Evolutionary conservation across 2,888 invertebrate species (phyloP).

Genomic region (Lypha dubia): DNA sequence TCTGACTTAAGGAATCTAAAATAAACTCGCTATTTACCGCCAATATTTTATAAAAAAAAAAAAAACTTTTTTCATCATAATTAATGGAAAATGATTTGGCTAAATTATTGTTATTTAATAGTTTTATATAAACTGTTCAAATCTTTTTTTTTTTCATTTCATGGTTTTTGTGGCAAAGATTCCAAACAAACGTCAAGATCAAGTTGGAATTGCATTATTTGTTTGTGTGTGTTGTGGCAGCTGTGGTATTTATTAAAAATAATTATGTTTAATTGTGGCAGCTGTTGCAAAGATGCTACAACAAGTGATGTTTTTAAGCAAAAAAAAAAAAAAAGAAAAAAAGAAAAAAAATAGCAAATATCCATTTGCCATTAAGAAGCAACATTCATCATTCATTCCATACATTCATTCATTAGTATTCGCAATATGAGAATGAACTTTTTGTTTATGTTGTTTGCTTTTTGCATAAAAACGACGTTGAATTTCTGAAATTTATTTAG

Average conservation of each 20-base stretch:
- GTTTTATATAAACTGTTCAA: not conserved
- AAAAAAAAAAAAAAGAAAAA: not conserved
- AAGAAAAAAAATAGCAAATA: not conserved
- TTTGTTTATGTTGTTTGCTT: not conserved
- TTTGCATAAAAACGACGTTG: constrained; percentile 37
- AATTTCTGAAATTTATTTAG: constrained; percentile 59
- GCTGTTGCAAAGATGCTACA: constrained; percentile 42
- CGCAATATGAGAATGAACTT: constrained; percentile 15
- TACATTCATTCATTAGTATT: constrained; percentile 41
- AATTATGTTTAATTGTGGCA: constrained; percentile 61
- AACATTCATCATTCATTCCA: constrained; percentile 34
- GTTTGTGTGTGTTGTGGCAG: not conserved
- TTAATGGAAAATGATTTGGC: not conserved
- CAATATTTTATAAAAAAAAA: too few relatives aligned
- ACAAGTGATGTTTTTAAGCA: not conserved
- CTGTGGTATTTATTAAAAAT: constrained; percentile 40
- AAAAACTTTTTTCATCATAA: not conserved
- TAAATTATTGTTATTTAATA: constrained; percentile 17
- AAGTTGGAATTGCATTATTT: constrained; percentile 29
- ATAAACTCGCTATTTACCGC: not conserved
- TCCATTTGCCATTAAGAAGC: constrained; percentile 22
- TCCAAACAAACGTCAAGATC: constrained; percentile 46
- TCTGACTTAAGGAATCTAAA: not conserved
- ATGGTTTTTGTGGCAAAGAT: constrained; percentile 31
- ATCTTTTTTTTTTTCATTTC: not conserved